Percentiles rank a stretch among this genome's conserved stretches.
These are phyloP conservation scores for Papilio xuthus DNA, from an alignment of 1,140 invertebrate species.

Conservation along the genomic window DNA sequence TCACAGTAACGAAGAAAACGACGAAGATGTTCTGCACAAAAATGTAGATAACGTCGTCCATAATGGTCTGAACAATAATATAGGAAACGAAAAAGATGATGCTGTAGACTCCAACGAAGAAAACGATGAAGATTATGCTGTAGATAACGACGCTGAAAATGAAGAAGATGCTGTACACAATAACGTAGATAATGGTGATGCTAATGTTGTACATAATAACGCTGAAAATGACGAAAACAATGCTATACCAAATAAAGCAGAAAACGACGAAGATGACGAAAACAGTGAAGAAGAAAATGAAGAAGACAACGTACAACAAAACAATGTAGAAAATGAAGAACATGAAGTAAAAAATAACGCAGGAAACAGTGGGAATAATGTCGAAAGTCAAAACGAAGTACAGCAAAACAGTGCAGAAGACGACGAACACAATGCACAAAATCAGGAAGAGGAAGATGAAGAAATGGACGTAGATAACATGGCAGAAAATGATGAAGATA, in stretches of 20 bases:
- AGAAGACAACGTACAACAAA: not conserved
- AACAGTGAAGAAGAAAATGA: not conserved
- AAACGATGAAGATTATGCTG: not conserved
- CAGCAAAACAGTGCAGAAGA: not conserved
- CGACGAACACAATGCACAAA: not conserved
- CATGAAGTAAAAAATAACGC: not conserved
- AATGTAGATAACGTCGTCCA: not conserved
- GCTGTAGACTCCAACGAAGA: not conserved
- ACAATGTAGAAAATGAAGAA: not conserved
- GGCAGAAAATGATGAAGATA: slow-evolving; percentile 30
- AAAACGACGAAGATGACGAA: not conserved
- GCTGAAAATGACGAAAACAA: not conserved
- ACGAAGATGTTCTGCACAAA: not conserved
- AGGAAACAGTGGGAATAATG: not conserved
- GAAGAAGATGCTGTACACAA: not conserved
- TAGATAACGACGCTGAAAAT: not conserved
- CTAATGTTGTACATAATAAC: not conserved
- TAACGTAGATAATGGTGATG: not conserved
- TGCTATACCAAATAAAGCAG: not conserved
- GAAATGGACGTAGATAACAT: slow-evolving; percentile 25
- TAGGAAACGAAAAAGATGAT: not conserved
- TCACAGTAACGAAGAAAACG: not conserved
- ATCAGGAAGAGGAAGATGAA: slow-evolving; percentile 27
- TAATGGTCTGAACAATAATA: not conserved
- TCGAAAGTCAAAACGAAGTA: not conserved